Evolutionary conservation across 2,797 vertebrate genomes (phyloP).

Genomic region (Zalophus californianus): DNA sequence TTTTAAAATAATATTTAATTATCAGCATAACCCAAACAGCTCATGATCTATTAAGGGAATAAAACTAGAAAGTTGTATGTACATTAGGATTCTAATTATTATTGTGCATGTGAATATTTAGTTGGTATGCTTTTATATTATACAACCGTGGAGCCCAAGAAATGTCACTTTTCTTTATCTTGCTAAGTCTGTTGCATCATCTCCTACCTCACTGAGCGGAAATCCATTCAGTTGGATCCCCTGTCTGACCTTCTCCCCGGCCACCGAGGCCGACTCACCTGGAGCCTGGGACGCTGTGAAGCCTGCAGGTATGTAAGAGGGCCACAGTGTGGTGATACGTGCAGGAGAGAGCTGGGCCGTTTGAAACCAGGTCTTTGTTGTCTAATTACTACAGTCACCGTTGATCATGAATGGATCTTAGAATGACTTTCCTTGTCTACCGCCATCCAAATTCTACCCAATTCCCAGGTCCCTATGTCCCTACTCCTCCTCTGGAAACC

Average conservation of each 20-base stretch:
- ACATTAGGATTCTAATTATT: not conserved
- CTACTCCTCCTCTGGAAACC: not conserved
- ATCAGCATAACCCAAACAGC: not conserved
- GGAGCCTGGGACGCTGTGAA: not conserved
- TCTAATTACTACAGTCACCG: not conserved
- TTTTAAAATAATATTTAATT: constrained; percentile 74
- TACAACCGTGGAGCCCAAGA: not conserved
- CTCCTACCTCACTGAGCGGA: not conserved
- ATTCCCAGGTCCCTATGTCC: not conserved
- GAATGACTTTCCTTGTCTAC: not conserved
- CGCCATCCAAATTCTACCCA: not conserved
- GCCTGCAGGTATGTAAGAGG: accelerated
- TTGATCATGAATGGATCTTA: not conserved
- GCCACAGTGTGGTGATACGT: accelerated
- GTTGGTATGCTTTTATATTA: not conserved
- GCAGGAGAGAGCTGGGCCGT: not conserved
- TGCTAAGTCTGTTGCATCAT: not conserved
- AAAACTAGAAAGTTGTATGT: not conserved
- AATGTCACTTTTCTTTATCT: not conserved
- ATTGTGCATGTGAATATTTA: not conserved
- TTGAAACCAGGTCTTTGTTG: not conserved
- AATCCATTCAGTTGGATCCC: not conserved
- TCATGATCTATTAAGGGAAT: constrained; percentile 19
- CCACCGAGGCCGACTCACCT: not conserved
- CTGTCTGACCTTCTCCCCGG: not conserved